Base-by-base conservation (phyloP, 2,888 invertebrate genomes). In the Hipparchia semele region DNA sequence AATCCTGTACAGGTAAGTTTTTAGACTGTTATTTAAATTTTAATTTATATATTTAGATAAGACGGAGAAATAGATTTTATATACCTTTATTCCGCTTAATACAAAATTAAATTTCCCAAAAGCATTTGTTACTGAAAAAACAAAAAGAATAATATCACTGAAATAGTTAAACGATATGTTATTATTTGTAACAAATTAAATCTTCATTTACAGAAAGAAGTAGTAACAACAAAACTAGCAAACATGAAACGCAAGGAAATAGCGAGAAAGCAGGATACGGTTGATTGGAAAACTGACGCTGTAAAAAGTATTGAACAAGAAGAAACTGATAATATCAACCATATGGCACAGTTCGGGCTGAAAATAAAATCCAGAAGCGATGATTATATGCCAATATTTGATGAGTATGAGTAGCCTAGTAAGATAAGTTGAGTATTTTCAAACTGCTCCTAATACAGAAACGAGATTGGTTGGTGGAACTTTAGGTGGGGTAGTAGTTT, bases 361-460 rank as follows among this genome's bases (percentile, higher is more conserved):
- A 93, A 93, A 73, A 77, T 93, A 1, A 84, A 84, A 73, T 87
- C 90, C 0, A 86, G 91, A 75, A 90, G 87, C 74, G 92, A 92
- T 60, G 89, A 90, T 72, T 90, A 90, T 74, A 62, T 89, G 79
- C 87, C 91, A n/a, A 79, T 90, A 12, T 91, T 90, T 79, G 89
- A 90, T 67, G 91, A 92, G 23, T 91, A 90, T 76, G 89, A 90
- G 53, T 86, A 90, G 67, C 87, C 79, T 81, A 10, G 9, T 12
- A 39, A 23, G n/a, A 13, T 23, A 23, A 23, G 23, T n/a, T 7
- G 0, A 7, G 56, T 7, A 6, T 6, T n/a, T 6, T 56, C 13
- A 56, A n/a, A n/a, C n/a, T 13, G 56, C 7, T 6, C 7, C 13
- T 13, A 56, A 7, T 56, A 56, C 7, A 13, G 7, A 56, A 7